A percentile compares a stretch with the other conserved stretches of the same genome.
Evolutionary conservation across 1,140 invertebrate genomes (phyloP).

Genomic region (Dreissena polymorpha): DNA sequence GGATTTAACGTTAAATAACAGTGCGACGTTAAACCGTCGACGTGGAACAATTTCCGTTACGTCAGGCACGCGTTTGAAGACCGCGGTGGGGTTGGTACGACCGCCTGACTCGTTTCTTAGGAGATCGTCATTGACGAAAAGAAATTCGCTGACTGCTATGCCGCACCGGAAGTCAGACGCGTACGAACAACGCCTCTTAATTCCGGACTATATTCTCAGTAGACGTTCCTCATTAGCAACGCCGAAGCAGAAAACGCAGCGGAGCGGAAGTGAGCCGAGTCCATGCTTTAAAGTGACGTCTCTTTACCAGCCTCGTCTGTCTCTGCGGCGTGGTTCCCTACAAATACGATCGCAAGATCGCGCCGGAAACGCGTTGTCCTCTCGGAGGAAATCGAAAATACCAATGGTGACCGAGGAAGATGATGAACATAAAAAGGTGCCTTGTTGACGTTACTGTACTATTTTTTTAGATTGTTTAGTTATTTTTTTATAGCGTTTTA

Average conservation of each 20-base stretch:
- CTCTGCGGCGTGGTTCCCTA: neutral
- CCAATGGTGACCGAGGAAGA: neutral
- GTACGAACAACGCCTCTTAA: no score
- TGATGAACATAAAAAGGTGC: slow-evolving; percentile 17
- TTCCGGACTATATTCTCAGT: neutral
- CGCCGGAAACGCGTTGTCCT: neutral
- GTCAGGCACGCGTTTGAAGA: slow-evolving; percentile 9
- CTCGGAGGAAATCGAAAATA: neutral
- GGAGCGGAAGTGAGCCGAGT: neutral
- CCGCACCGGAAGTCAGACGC: neutral
- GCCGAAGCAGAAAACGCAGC: neutral
- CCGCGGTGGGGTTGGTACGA: slow-evolving; percentile 27
- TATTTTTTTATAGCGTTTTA: no score
- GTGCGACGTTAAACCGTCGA: slow-evolving; percentile 18
- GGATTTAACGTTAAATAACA: slow-evolving; percentile 21
- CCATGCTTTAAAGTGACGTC: neutral
- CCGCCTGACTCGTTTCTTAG: neutral
- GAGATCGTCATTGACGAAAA: slow-evolving; percentile 16
- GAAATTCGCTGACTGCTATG: slow-evolving; percentile 6
- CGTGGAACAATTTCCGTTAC: slow-evolving; percentile 18
- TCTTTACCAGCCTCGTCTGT: neutral
- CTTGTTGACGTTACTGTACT: no score
- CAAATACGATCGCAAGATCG: neutral
- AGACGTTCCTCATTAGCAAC: neutral
- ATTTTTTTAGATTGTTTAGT: no score